phyloP scores from a whole-genome alignment of 2,797 vertebrate genomes.

The Aeoliscus strigatus region DNA sequence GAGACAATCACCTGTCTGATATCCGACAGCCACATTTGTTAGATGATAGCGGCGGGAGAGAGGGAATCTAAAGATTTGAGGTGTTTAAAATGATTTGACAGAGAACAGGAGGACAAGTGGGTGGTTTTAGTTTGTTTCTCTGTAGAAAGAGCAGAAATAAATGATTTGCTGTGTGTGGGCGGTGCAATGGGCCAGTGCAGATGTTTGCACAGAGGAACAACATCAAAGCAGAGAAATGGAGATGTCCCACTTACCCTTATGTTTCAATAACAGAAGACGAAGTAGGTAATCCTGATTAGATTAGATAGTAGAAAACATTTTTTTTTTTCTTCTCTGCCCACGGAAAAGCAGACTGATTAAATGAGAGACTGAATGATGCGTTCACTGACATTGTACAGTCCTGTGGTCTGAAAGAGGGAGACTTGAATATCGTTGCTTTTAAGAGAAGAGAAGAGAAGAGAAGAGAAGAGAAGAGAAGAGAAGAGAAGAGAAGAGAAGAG shows the following conservation, averaged over 20 bases:
- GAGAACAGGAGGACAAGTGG: slow-evolving; percentile 18
- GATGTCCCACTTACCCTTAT: slow-evolving; percentile 41
- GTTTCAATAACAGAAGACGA: slow-evolving; percentile 58
- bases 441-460: slow-evolving; percentile 32
- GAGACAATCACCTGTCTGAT: slow-evolving; percentile 33
- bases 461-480: slow-evolving; percentile 23
- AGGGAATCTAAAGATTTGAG: slow-evolving; percentile 18
- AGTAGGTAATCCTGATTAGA: slow-evolving; percentile 44
- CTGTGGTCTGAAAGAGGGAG: slow-evolving; percentile 42
- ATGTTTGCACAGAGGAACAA: slow-evolving; percentile 25
- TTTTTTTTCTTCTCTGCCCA: slow-evolving; percentile 16
- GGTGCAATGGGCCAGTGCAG: slow-evolving; percentile 23
- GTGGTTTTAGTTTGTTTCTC: slow-evolving; percentile 34
- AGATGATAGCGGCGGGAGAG: slow-evolving; percentile 13
- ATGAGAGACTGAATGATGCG: slow-evolving; percentile 45
- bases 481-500: slow-evolving; percentile 34
- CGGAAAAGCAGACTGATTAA: slow-evolving; percentile 16
- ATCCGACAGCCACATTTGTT: slow-evolving; percentile 25
- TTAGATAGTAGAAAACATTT: slow-evolving; percentile 51
- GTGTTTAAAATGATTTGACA: slow-evolving; percentile 19
- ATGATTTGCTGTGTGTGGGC: slow-evolving; percentile 21
- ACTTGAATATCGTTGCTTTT: slow-evolving; percentile 44
- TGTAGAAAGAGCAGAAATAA: slow-evolving; percentile 26
- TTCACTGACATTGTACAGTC: slow-evolving; percentile 62
- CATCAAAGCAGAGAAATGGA: slow-evolving; percentile 43